Base-by-base conservation (phyloP, 2,113 vertebrate species). In the Pachycephala philippinensis region DNA sequence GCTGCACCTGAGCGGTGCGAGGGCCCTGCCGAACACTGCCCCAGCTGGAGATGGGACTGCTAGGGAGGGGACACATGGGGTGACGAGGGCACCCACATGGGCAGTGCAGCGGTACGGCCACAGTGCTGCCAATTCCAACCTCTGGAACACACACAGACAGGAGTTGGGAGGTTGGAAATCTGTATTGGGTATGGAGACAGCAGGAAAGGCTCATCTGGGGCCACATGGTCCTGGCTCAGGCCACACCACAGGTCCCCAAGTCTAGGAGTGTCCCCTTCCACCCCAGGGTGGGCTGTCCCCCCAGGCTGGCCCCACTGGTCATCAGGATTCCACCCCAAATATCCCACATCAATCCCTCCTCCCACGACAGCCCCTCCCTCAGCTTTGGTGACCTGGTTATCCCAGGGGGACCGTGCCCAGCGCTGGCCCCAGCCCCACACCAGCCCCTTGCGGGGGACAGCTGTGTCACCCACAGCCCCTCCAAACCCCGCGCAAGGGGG, bases 51-150 rank as follows among this genome's bases (percentile, higher is more conserved):
- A 10, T 31, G 42, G 54, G n/a, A 11, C 33, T 37, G 37, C 40
- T 18, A 4, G 22, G 11, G 20, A 70, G 52, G 65, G 65, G 27
- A 52, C 83, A 37, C 0, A 0, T 10, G 2, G 12, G 17, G 52
- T 40, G 47, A 3, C n/a, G 47, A 5, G 17, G 33, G 33, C 26
- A 74, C 45, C 35, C 11, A 2, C 24, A 3, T 0, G 7, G 31
- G 70, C 60, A 86, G 11, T 3, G 19, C 6, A 11, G 28, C 24
- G 26, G 12, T 18, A 33, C 0, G 0, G 7, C 42, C 11, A 9
- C 3, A 1, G 15, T 7, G 8, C 33, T 2, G 1, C 56, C 4
- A 2, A 11, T 26, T 57, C 53, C 13, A 23, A 0, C 42, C 18
- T 30, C 27, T 24, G 31, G 37, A 83, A 52, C n/a, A 82, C 75